Conservation (phyloP, 2,113 vertebrate genomes). For the Microcebus lehilahytsara region DNA sequence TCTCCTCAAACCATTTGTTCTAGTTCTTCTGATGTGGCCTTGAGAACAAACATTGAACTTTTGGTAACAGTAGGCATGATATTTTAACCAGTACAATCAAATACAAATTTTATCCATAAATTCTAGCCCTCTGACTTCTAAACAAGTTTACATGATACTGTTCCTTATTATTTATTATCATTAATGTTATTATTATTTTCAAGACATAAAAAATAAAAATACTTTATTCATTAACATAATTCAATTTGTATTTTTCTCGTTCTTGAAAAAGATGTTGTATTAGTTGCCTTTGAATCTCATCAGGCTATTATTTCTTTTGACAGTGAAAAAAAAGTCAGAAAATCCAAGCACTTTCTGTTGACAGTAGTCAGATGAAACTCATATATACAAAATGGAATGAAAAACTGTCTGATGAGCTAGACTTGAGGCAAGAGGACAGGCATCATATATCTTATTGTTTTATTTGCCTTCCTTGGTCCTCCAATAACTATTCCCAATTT, state of each 20-base stretch:
- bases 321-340: slow-evolving; percentile 17
- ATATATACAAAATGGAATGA: slow-evolving; percentile 53
- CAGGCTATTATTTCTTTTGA: slow-evolving; percentile 44
- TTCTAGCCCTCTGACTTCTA: neutral
- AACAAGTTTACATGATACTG: neutral
- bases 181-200: neutral
- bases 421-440: slow-evolving; percentile 47
- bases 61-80: too few species aligned
- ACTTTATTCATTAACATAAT: neutral
- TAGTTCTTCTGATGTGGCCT: too few species aligned
- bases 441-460: slow-evolving; percentile 67
- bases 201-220: neutral
- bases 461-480: slow-evolving; percentile 63
- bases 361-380: slow-evolving; percentile 60
- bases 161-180: neutral
- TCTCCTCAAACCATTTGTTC: too few species aligned
- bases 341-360: slow-evolving; percentile 37
- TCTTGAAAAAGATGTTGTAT: neutral
- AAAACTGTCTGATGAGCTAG: slow-evolving; percentile 57
- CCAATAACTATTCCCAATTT: slow-evolving; percentile 72
- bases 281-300: slow-evolving; percentile 38
- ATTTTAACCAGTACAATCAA: neutral
- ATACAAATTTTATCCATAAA: neutral
- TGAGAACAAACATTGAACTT: too few species aligned
- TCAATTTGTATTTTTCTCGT: slow-evolving; percentile 41